Conservation (phyloP, 2,797 vertebrate genomes). For the Anabacerthia variegaticeps region DNA sequence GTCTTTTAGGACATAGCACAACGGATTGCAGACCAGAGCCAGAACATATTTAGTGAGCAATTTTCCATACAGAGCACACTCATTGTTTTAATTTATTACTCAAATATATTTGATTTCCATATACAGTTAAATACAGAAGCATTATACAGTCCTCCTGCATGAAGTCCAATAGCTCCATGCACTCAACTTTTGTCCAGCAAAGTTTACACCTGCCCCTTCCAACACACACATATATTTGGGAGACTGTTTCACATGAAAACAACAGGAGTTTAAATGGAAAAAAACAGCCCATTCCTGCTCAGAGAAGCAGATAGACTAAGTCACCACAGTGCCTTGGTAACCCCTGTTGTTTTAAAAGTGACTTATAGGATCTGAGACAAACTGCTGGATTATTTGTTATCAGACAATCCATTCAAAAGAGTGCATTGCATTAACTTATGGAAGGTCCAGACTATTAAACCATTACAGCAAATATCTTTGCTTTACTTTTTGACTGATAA, state of each 20-base stretch:
- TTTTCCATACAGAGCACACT: not conserved
- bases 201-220: not conserved
- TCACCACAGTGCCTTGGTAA: not conserved
- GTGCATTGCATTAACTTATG: not conserved
- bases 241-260: not conserved
- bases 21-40: not conserved
- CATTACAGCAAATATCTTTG: constrained; percentile 35
- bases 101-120: not conserved
- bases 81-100: not conserved
- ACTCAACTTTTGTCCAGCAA: not conserved
- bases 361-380: not conserved
- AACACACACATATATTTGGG: not conserved
- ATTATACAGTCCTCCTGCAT: not conserved
- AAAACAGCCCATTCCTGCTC: fast-evolving
- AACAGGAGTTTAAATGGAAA: not conserved
- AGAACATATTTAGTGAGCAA: not conserved
- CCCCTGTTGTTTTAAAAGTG: not conserved
- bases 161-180: not conserved
- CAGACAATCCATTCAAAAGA: not conserved
- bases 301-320: not conserved
- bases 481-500: constrained; percentile 72
- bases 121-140: not conserved
- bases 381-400: not conserved
- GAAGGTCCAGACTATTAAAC: constrained; percentile 17
- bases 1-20: not conserved